Evolutionary conservation across 2,113 vertebrate species (phyloP).

Genomic region (Patagioenas fasciata): DNA sequence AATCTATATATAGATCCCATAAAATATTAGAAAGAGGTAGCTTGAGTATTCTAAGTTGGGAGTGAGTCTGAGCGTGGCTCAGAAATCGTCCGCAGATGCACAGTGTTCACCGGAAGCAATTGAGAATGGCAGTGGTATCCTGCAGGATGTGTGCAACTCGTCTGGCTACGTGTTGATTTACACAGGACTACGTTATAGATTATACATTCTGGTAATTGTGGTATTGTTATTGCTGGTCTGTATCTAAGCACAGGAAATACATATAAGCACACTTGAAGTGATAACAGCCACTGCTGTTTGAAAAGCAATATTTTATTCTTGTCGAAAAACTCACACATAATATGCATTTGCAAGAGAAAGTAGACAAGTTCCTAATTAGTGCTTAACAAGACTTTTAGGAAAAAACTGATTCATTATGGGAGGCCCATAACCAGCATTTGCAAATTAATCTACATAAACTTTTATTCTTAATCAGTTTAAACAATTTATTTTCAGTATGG

Average conservation of each 20-base stretch:
- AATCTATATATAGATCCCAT: neutral
- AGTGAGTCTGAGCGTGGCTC: neutral
- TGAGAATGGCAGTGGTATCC: constrained; percentile 66
- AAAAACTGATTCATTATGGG: neutral
- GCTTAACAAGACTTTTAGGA: neutral
- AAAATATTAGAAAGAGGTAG: neutral
- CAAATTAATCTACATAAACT: neutral
- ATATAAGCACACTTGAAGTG: constrained; percentile 48
- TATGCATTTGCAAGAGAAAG: neutral
- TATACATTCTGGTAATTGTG: constrained; percentile 56
- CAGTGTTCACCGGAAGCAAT: constrained; percentile 65
- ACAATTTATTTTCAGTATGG: neutral
- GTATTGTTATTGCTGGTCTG: constrained; percentile 57
- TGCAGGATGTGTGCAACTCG: constrained; percentile 67
- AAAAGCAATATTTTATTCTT: constrained; percentile 21
- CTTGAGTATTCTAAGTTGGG: neutral
- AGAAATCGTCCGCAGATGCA: constrained; percentile 37
- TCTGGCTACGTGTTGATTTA: constrained; percentile 37
- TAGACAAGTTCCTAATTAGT: neutral
- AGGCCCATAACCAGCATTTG: neutral
- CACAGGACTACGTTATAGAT: constrained; percentile 33
- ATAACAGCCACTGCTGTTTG: constrained; percentile 31
- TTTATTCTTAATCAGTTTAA: neutral
- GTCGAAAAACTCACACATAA: accelerated
- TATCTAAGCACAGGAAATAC: constrained; percentile 63